phyloP scores from a whole-genome alignment of 2,113 vertebrate genomes.

The Tragelaphus scriptus region DNA sequence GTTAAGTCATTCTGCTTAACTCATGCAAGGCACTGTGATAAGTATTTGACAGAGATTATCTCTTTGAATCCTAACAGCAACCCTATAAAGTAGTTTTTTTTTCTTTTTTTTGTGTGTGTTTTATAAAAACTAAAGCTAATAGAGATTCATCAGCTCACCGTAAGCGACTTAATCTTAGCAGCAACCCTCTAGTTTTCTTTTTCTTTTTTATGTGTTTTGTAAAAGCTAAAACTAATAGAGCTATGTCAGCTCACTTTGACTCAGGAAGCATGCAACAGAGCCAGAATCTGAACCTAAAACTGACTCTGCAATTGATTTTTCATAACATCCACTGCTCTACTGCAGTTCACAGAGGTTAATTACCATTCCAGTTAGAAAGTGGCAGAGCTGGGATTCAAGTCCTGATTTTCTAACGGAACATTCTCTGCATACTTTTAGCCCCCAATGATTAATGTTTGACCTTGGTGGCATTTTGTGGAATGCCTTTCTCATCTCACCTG shows the following conservation, averaged over 20 bases:
- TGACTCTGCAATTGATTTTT: not conserved
- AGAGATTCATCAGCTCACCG: not conserved
- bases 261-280: not conserved
- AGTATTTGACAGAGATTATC: not conserved
- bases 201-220: not conserved
- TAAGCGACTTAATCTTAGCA: not conserved
- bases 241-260: not conserved
- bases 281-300: slow-evolving; percentile 5
- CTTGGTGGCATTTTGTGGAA: not conserved
- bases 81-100: not conserved
- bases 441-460: not conserved
- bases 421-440: not conserved
- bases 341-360: slow-evolving; percentile 35
- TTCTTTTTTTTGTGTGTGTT: not conserved
- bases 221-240: not conserved
- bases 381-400: not conserved
- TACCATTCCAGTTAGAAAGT: not conserved
- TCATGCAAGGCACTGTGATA: not conserved
- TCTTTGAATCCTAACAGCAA: not conserved
- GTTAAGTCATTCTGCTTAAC: not conserved
- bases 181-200: not conserved
- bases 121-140: not conserved
- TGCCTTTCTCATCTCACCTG: slow-evolving; percentile 38
- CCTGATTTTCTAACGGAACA: not conserved
- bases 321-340: not conserved